Percentiles rank a stretch among this genome's conserved stretches.
Evolutionary conservation across 64 coral and sea anemone species (phyloP).

Genomic region (Actinia equina): DNA sequence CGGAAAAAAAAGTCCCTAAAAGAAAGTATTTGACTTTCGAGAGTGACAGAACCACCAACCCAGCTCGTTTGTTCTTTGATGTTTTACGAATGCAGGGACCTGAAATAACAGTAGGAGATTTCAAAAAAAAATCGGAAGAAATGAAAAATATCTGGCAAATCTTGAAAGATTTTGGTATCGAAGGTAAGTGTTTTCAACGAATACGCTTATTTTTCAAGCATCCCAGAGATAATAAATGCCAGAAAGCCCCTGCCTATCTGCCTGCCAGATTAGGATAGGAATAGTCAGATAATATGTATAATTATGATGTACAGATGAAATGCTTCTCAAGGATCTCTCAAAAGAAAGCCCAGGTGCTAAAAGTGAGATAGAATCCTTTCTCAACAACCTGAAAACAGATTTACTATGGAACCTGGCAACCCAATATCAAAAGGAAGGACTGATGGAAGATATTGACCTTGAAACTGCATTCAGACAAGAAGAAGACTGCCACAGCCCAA

Average conservation of each 20-base stretch:
- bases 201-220: too few relatives aligned
- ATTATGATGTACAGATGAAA: neutral
- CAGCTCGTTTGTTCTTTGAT: neutral
- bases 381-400: neutral
- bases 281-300: neutral
- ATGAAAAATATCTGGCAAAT: neutral
- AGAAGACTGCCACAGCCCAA: neutral
- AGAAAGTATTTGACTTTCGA: neutral
- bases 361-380: neutral
- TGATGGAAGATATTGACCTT: neutral
- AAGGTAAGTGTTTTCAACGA: neutral
- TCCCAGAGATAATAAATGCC: too few relatives aligned
- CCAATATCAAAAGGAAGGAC: neutral
- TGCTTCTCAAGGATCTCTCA: neutral
- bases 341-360: neutral
- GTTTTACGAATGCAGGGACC: neutral
- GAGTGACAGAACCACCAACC: neutral
- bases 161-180: neutral
- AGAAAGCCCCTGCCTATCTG: neutral
- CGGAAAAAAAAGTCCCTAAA: neutral
- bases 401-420: neutral
- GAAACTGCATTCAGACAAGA: neutral
- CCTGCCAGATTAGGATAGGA: too few relatives aligned
- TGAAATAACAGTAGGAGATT: neutral
- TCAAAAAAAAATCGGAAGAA: neutral